phyloP scores from a whole-genome alignment of 1,140 invertebrate species.

The Drosophila ironensis region DNA sequence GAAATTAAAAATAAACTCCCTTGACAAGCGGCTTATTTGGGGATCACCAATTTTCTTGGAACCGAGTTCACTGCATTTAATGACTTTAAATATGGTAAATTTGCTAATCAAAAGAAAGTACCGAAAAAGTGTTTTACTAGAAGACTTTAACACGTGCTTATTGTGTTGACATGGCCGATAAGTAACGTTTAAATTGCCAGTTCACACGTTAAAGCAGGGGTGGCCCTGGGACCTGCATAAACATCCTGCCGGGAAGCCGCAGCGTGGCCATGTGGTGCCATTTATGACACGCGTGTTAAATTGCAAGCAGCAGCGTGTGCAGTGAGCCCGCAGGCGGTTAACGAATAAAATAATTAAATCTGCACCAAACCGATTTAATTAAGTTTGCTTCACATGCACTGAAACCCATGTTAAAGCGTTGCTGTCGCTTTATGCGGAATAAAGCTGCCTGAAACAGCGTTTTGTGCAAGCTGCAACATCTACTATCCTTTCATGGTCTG shows the following conservation, averaged over 20 bases:
- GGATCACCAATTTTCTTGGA: too few species aligned
- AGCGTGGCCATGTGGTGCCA: background rate
- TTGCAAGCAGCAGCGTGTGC: background rate
- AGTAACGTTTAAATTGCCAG: background rate
- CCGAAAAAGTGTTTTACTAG: background rate
- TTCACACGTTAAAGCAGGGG: background rate
- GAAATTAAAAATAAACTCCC: background rate
- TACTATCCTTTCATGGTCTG: background rate
- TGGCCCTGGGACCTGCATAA: background rate
- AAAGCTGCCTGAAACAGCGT: background rate
- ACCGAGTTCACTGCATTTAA: too few species aligned
- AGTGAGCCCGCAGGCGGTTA: background rate
- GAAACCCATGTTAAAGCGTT: background rate
- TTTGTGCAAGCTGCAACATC: background rate
- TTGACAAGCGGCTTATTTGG: background rate
- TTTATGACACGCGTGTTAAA: conserved; percentile 1
- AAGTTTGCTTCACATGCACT: too few species aligned
- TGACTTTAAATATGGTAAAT: too few species aligned
- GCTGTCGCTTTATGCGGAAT: background rate
- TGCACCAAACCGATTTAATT: conserved; percentile 12
- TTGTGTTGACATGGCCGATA: background rate
- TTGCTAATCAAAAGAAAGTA: too few species aligned
- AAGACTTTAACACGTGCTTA: background rate
- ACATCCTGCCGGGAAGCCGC: background rate
- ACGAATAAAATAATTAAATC: conserved; percentile 21